A percentile compares a stretch with the other conserved stretches of the same genome.
These are phyloP conservation scores for Nomada ruficornis DNA, from an alignment of 2,888 invertebrate genomes.

Conservation along the genomic window DNA sequence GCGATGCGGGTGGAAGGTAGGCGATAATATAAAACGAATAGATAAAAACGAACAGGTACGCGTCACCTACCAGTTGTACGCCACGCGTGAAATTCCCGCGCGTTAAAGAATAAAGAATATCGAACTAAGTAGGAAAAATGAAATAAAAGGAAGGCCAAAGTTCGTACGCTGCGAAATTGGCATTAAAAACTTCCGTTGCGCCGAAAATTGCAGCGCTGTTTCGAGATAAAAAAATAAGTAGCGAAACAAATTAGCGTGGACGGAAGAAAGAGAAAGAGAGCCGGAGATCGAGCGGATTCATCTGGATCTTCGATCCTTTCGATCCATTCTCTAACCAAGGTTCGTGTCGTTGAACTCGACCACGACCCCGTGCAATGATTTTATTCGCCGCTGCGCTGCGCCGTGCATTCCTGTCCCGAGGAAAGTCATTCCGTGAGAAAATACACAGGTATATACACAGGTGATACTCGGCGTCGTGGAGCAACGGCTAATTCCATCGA, in stretches of 20 bases:
- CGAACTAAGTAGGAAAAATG: neutral
- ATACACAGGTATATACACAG: neutral
- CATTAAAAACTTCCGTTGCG: too few species aligned
- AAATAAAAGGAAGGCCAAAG: too few species aligned
- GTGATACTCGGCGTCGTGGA: neutral
- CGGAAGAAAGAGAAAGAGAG: neutral
- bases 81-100: neutral
- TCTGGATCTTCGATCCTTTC: conserved; percentile 53
- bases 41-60: conserved; percentile 22
- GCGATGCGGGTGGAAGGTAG: neutral
- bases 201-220: neutral
- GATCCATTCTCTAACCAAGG: conserved; percentile 51
- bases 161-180: too few species aligned
- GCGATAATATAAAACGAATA: conserved; percentile 8
- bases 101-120: neutral
- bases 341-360: conserved; percentile 68
- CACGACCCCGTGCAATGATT: conserved; percentile 68
- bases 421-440: conserved; percentile 63
- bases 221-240: conserved; percentile 9
- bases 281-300: conserved; percentile 21
- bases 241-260: neutral
- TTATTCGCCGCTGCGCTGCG: conserved; percentile 52
- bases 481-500: neutral
- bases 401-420: conserved; percentile 58
- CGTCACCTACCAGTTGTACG: neutral